Evolutionary conservation across 1,140 invertebrate species (phyloP).

Genomic region (Cylas formicarius): DNA sequence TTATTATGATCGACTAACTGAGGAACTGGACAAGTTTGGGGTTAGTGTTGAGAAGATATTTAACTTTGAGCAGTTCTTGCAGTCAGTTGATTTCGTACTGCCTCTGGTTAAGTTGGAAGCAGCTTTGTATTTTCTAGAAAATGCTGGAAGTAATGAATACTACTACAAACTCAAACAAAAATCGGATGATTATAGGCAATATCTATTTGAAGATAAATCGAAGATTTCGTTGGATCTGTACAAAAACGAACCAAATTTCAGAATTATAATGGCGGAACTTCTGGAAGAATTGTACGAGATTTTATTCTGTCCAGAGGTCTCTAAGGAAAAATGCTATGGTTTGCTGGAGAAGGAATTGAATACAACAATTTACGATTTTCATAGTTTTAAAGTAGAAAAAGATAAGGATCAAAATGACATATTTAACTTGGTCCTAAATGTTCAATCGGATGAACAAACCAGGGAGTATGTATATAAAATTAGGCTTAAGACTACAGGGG

Average conservation of each 20-base stretch:
- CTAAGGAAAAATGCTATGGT: conserved; percentile 13
- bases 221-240: background rate
- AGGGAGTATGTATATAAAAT: no score
- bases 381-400: conserved; percentile 1
- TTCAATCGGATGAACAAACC: conserved; percentile 5
- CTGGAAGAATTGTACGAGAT: conserved; percentile 10
- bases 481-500: no score
- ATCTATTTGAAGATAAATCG: conserved; percentile 12
- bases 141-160: conserved; percentile 11
- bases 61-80: conserved; percentile 9
- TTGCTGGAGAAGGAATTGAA: conserved; percentile 7
- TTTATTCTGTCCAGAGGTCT: background rate
- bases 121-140: conserved; percentile 6
- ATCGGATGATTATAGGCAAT: conserved; percentile 1
- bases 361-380: conserved; percentile 14
- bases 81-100: conserved; percentile 11
- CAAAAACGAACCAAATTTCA: conserved; percentile 15
- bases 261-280: conserved; percentile 7
- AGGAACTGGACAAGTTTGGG: conserved; percentile 8
- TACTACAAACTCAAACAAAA: conserved; percentile 13
- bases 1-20: conserved; percentile 12
- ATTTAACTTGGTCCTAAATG: conserved; percentile 6
- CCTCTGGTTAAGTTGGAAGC: conserved; percentile 9
- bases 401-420: background rate
- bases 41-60: conserved; percentile 7